A percentile compares a stretch with the other conserved stretches of the same genome.
These are phyloP conservation scores for Dendrolimus houi DNA, from an alignment of 2,888 invertebrate species.

Conservation along the genomic window DNA sequence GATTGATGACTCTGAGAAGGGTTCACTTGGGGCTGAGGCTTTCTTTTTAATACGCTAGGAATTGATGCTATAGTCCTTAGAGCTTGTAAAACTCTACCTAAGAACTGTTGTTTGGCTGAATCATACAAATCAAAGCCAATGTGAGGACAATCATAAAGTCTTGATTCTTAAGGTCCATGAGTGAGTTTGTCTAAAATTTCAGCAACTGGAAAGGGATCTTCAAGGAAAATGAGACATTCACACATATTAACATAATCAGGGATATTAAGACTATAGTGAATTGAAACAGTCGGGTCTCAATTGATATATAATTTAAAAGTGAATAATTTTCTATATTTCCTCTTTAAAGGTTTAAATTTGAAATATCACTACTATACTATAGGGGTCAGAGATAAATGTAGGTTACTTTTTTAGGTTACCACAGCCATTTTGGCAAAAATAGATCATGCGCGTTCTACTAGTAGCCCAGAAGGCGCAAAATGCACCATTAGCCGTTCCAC, in stretches of 20 bases:
- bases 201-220: conserved; percentile 95
- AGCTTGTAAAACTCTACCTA: conserved; percentile 90
- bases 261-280: conserved; percentile 87
- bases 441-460: too few relatives aligned
- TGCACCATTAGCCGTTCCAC: too few relatives aligned
- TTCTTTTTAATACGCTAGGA: conserved; percentile 84
- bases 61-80: conserved; percentile 88
- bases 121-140: conserved; percentile 99
- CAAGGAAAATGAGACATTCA: conserved; percentile 97
- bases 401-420: too few relatives aligned
- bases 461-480: too few relatives aligned
- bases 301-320: too few relatives aligned
- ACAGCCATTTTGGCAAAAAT: too few relatives aligned
- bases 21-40: conserved; percentile 82
- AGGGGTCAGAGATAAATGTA: too few relatives aligned
- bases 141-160: too few relatives aligned
- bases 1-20: conserved; percentile 67
- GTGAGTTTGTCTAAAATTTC: conserved; percentile 94
- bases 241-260: conserved; percentile 99
- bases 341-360: too few relatives aligned
- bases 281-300: too few relatives aligned
- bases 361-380: too few relatives aligned
- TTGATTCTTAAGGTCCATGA: conserved; percentile 83
- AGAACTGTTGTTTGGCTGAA: conserved; percentile 98
- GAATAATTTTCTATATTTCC: too few relatives aligned